Conservation (phyloP, 30 jellyfish, hydroid and myxozoan genomes). For the Aurelia sp. region DNA sequence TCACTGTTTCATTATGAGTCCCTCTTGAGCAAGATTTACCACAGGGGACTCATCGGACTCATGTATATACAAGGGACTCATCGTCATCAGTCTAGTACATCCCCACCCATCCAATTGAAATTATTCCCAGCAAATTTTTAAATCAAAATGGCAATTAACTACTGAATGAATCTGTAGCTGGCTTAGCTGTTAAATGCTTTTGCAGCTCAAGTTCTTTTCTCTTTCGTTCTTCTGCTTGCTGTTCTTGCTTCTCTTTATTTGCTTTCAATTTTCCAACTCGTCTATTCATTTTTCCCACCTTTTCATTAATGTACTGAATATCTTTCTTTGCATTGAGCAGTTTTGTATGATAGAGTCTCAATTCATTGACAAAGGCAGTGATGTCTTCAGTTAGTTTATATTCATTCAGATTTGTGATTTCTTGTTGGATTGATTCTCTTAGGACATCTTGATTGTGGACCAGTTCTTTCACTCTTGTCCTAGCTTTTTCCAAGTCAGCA, state of each 20-base stretch:
- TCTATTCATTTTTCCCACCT: constrained; percentile 54
- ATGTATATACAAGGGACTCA: too few relatives aligned
- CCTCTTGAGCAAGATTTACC: too few relatives aligned
- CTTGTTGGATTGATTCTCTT: constrained; percentile 76
- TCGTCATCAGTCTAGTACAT: too few relatives aligned
- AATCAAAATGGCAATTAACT: not conserved
- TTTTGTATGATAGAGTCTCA: constrained; percentile 45
- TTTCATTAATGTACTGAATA: constrained; percentile 46
- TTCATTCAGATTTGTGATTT: constrained; percentile 54
- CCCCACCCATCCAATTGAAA: not conserved
- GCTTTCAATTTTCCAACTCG: constrained; percentile 38
- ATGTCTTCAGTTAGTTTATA: constrained; percentile 48
- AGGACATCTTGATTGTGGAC: constrained; percentile 64
- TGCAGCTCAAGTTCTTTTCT: constrained; percentile 71
- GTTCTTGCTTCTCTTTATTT: constrained; percentile 57
- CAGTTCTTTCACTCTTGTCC: constrained; percentile 49
- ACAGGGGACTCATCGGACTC: too few relatives aligned
- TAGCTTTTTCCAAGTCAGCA: constrained; percentile 26
- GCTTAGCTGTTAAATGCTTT: constrained; percentile 71
- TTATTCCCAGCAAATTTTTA: not conserved
- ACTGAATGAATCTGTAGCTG: constrained; percentile 61
- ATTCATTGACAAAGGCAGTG: constrained; percentile 43
- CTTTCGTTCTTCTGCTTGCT: constrained; percentile 55
- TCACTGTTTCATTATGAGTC: too few relatives aligned
- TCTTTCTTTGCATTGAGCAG: constrained; percentile 48